phyloP scores from a whole-genome alignment of 2,113 vertebrate genomes.

The Arenaria interpres region DNA sequence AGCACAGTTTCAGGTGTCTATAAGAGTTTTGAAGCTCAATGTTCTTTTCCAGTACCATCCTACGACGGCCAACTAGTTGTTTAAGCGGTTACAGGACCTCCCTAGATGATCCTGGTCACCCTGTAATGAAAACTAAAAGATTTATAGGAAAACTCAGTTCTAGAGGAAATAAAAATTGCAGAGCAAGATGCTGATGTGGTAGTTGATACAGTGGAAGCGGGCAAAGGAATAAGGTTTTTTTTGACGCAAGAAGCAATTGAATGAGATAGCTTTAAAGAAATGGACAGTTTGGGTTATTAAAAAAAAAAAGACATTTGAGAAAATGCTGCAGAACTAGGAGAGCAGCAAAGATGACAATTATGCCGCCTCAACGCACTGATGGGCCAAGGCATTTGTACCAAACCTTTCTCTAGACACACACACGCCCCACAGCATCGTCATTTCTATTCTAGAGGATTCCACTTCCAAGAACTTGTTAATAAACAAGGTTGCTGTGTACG shows the following conservation, averaged over 20 bases:
- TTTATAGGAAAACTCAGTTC: neutral
- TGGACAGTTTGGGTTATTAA: neutral
- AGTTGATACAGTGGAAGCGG: too few relatives aligned
- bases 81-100: neutral
- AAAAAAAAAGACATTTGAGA: neutral
- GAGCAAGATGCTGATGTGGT: neutral
- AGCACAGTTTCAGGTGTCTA: neutral
- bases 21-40: neutral
- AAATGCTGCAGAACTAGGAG: neutral
- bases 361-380: fast-evolving
- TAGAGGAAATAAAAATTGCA: neutral
- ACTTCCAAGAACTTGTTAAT: neutral
- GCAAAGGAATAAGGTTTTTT: neutral
- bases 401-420: neutral
- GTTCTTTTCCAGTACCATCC: neutral
- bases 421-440: fast-evolving
- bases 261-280: neutral
- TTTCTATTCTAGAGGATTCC: neutral
- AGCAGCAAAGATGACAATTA: neutral
- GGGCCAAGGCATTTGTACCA: neutral
- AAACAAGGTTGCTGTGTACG: neutral
- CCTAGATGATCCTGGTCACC: too few relatives aligned
- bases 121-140: neutral
- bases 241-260: neutral
- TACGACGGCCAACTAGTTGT: neutral